These are phyloP conservation scores for Pyrrhia umbra DNA, from an alignment of 2,888 invertebrate species.

Conservation along the genomic window DNA sequence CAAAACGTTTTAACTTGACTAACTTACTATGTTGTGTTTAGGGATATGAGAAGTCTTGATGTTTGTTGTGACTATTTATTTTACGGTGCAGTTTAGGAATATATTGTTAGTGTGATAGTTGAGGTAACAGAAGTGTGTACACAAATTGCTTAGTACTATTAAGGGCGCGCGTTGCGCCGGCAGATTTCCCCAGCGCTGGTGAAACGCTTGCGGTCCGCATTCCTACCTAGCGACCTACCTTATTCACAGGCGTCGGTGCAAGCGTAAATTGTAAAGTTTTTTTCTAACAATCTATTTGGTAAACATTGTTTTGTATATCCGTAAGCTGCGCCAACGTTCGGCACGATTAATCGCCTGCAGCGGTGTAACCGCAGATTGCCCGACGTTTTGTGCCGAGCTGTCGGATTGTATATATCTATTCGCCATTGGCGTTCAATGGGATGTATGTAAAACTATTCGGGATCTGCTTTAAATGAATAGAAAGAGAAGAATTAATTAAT, in stretches of 20 bases:
- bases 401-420: conserved; percentile 22
- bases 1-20: neutral
- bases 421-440: neutral
- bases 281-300: conserved; percentile 27
- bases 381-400: conserved; percentile 21
- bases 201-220: conserved; percentile 20
- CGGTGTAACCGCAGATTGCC: conserved; percentile 18
- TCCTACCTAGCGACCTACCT: conserved; percentile 16
- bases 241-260: neutral
- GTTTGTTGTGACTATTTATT: neutral
- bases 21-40: neutral
- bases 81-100: neutral
- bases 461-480: no score
- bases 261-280: conserved; percentile 15
- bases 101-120: conserved; percentile 11
- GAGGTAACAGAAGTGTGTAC: conserved; percentile 16
- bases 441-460: neutral
- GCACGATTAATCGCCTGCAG: conserved; percentile 28
- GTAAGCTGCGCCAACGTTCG: conserved; percentile 5
- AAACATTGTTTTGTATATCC: conserved; percentile 20
- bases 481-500: neutral
- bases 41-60: neutral
- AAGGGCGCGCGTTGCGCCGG: conserved; percentile 32
- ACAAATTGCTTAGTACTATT: conserved; percentile 45
- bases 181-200: conserved; percentile 27